Percentiles rank a stretch among this genome's conserved stretches.
These are phyloP conservation scores for Spongilla lacustris DNA, from an alignment of 37 sponge, comb jelly and placozoan genomes.

Conservation along the genomic window DNA sequence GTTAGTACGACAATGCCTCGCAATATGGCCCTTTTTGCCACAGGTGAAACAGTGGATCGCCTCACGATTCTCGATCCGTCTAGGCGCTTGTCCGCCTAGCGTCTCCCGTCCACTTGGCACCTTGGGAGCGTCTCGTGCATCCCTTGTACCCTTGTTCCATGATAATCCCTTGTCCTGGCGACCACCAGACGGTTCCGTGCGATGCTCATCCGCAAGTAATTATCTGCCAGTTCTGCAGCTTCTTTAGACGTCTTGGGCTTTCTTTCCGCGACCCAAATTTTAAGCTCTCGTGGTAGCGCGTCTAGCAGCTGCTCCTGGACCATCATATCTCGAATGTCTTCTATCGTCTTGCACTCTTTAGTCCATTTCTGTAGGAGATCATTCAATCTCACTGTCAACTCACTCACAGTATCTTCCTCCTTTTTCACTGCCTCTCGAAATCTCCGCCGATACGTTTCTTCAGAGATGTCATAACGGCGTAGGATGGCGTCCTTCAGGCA, in stretches of 20 bases:
- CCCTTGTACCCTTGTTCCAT: no score
- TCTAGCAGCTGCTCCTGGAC: conserved; percentile 8
- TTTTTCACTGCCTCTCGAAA: conserved; percentile 3
- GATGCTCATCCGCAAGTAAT: background rate
- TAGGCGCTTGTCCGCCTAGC: no score
- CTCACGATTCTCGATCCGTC: no score
- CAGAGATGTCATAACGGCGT: conserved; percentile 9
- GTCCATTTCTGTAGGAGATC: conserved; percentile 25
- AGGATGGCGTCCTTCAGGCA: conserved; percentile 22
- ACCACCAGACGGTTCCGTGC: no score
- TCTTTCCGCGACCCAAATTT: conserved; percentile 11
- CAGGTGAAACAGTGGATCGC: no score
- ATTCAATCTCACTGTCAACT: background rate
- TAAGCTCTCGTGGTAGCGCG: background rate
- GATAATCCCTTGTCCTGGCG: no score
- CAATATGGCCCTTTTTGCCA: no score
- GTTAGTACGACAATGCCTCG: no score
- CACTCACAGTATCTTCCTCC: conserved; percentile 4
- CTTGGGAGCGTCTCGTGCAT: no score
- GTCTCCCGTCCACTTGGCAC: no score
- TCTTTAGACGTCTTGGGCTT: conserved; percentile 4
- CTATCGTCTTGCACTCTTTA: background rate
- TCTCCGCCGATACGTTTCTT: conserved; percentile 8
- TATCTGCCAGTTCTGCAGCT: conserved; percentile 12
- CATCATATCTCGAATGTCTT: conserved; percentile 4